A percentile compares a stretch with the other conserved stretches of the same genome.
Conservation (phyloP, 2,113 vertebrate species). For the Oncorhynchus tshawytscha region DNA sequence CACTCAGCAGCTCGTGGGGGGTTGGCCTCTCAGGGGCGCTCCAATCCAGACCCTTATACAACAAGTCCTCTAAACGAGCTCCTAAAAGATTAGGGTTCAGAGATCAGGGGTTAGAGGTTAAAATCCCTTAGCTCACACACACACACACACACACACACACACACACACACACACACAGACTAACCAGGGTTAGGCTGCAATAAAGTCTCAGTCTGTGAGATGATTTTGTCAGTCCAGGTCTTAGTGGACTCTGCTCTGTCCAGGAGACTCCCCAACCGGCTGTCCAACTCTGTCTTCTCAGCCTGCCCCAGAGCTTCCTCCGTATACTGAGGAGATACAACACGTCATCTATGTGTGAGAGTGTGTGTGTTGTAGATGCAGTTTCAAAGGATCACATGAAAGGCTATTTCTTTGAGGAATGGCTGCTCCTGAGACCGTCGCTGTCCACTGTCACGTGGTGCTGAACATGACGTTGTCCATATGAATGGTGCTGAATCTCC, state of each 20-base stretch:
- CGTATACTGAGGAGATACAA: constrained; percentile 79
- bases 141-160: neutral
- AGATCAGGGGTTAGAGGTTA: neutral
- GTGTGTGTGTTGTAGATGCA: too few species aligned
- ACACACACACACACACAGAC: constrained; percentile 21
- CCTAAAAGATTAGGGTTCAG: constrained; percentile 63
- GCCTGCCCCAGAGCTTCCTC: constrained; percentile 94
- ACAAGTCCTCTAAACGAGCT: constrained; percentile 88
- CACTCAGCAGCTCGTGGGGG: constrained; percentile 83
- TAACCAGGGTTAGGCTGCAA: constrained; percentile 95
- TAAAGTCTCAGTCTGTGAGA: constrained; percentile 93
- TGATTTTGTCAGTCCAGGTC: constrained; percentile 92
- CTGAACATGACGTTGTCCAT: too few species aligned
- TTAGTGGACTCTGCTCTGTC: constrained; percentile 90
- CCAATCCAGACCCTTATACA: constrained; percentile 90
- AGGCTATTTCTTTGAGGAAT: too few species aligned
- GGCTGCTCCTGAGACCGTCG: too few species aligned
- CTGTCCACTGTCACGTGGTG: too few species aligned
- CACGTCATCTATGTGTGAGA: neutral
- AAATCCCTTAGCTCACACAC: neutral
- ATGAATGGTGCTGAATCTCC: too few species aligned
- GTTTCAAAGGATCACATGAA: too few species aligned
- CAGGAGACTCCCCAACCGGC: constrained; percentile 89
- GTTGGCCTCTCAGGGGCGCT: constrained; percentile 81
- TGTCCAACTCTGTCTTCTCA: constrained; percentile 90